Evolutionary conservation across 2,113 vertebrate genomes (phyloP).

Genomic region (Nycticebus coucang): DNA sequence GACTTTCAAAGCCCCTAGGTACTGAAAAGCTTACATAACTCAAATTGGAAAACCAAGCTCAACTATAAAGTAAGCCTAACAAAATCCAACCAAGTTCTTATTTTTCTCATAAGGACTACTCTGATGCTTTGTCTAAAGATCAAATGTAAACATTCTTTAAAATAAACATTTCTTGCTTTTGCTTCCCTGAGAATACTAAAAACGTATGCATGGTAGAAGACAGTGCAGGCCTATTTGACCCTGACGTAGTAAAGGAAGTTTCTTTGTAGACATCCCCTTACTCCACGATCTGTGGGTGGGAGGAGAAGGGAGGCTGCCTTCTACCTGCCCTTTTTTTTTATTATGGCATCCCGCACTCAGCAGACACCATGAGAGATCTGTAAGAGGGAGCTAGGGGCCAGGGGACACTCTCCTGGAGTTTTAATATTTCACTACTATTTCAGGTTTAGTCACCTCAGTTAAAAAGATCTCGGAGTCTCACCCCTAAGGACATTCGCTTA

Average conservation of each 20-base stretch:
- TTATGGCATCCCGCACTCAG: not conserved
- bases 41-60: not conserved
- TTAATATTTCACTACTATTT: not conserved
- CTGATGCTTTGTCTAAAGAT: conserved; percentile 22
- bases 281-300: too few species aligned
- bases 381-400: not conserved
- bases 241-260: not conserved
- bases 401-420: not conserved
- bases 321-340: not conserved
- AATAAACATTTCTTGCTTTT: not conserved
- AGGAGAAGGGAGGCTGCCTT: not conserved
- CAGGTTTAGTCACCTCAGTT: not conserved
- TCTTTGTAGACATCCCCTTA: not conserved
- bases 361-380: not conserved
- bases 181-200: not conserved
- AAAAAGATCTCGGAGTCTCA: not conserved
- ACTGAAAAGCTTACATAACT: not conserved
- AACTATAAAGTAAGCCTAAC: not conserved
- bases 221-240: not conserved
- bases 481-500: not conserved
- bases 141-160: not conserved
- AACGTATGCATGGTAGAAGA: not conserved
- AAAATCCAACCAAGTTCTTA: not conserved
- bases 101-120: not conserved
- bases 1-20: not conserved